phyloP scores from a whole-genome alignment of 2,797 vertebrate species.

The Gallinago stenura region DNA sequence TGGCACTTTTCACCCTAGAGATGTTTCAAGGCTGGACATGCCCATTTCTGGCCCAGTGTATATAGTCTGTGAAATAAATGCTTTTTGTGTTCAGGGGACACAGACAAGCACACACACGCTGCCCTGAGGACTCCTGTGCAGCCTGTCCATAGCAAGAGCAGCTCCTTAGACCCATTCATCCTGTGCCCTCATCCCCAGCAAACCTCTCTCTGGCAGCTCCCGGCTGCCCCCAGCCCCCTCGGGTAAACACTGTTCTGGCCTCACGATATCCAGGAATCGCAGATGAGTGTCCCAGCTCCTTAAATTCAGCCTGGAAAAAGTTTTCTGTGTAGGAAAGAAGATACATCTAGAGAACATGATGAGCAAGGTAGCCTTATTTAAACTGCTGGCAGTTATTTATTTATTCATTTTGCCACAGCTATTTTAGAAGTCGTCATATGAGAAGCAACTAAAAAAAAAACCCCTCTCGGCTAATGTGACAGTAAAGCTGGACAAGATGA shows the following conservation, averaged over 20 bases:
- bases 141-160: neutral
- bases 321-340: neutral
- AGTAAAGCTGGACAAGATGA: slow-evolving; percentile 7
- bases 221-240: neutral
- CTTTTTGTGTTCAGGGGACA: neutral
- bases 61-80: neutral
- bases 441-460: slow-evolving; percentile 23
- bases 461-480: neutral
- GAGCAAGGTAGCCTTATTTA: slow-evolving; percentile 36
- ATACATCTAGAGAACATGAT: neutral
- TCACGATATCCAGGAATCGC: neutral
- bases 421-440: slow-evolving; percentile 51
- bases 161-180: neutral
- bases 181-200: neutral
- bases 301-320: neutral
- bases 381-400: slow-evolving; percentile 23
- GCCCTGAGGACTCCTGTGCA: neutral
- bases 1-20: neutral
- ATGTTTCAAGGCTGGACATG: neutral
- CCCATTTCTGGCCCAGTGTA: neutral
- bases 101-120: neutral
- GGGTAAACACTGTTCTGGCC: neutral
- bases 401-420: neutral
- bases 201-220: neutral
- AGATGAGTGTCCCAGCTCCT: neutral